Base-by-base conservation (phyloP, 92 coral and sea anemone genomes). In the Epizoanthus stellaris region DNA sequence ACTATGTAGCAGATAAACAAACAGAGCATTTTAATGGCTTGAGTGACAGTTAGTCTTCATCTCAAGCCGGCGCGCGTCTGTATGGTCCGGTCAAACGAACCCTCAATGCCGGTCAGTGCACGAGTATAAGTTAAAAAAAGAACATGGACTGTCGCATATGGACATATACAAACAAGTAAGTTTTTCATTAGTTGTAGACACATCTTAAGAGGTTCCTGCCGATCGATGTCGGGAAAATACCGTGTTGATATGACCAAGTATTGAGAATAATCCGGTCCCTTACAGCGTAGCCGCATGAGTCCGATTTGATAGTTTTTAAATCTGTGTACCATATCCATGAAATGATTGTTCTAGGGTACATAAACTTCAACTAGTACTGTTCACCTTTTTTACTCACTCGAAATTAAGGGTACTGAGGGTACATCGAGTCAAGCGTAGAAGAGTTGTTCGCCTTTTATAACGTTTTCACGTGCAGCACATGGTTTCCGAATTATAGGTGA, bases 401-500 rank as follows among this genome's bases (percentile, higher is more conserved):
- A n/a, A 34, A 63, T 15, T 63, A 63, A 4, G 11, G 14, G 12
- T 43, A 25, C 36, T 13, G 3, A 17, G 30, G 40, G 6, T 10
- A 43, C 42, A 43, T 23, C 10, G 45, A 12, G n/a, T 6, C 11
- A 39, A 47, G 16, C 34, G 19, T 43, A 15, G 16, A 36, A 63
- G 58, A n/a, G n/a, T 10, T 20, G 8, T 79, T 23, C 67, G 40
- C 25, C 71, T 62, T 79, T 79, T 42, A 62, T 79, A 6, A 40
- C 39, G 34, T 42, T 39, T 79, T 49, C 83, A 63, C 43, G 49
- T 67, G 23, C 5, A 42, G 83, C 83, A 79, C 83, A 79, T 79
- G 83, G 71, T 38, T 79, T 79, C 83, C 30, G 71, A 79, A 79
- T 79, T 79, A 79, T 62, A 63, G 73, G 71, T 63, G 83, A 63